Base-by-base conservation (phyloP, 1,140 invertebrate genomes). In the Metopolophium dirhodum region DNA sequence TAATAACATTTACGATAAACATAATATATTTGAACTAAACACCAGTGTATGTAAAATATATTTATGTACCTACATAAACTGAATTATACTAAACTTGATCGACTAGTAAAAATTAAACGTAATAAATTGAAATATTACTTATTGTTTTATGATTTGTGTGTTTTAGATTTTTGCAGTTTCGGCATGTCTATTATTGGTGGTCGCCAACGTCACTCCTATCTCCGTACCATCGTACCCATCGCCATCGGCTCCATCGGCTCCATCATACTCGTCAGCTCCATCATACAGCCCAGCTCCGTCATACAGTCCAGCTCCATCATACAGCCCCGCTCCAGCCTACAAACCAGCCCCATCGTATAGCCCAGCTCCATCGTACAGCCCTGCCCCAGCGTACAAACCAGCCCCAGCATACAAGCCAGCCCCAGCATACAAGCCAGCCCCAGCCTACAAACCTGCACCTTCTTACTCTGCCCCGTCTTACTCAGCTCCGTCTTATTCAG, bases 211-310 rank as follows among this genome's bases (percentile, higher is more conserved):
- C 26, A 45, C 94, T 7, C 87, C 91, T 14, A 89, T 61, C 30
- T 93, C 91, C n/a, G 91, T 93, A 7, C 91, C 91, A 3, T 85
- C 91, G 0, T 92, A 92, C n/a, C 68, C 91, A 35, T 45, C 57
- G 4, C 41, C 35, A 11, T 37, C 82, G 37, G 37, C 35, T 9
- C 20, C 91, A 0, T 85, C 90, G 18, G n/a, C 88, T n/a, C 26
- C 82, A 37, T n/a, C 91, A 37, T 37, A 37, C 0, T 51, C 89
- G 4, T 7, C 77, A 22, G 61, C 61, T n/a, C 35, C 91, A 26
- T 41, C 41, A 41, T 41, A 41, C 41, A 41, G 41, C 41, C 41
- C 41, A 41, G 91, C 77, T 8, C 91, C 94, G 8, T 49, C 93
- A 7, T 94, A 94, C 45, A 51, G 7, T 6, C 90, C 93, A n/a